Evolutionary conservation across 2,797 vertebrate species (phyloP).

Genomic region (Cryptoprocta ferox): DNA sequence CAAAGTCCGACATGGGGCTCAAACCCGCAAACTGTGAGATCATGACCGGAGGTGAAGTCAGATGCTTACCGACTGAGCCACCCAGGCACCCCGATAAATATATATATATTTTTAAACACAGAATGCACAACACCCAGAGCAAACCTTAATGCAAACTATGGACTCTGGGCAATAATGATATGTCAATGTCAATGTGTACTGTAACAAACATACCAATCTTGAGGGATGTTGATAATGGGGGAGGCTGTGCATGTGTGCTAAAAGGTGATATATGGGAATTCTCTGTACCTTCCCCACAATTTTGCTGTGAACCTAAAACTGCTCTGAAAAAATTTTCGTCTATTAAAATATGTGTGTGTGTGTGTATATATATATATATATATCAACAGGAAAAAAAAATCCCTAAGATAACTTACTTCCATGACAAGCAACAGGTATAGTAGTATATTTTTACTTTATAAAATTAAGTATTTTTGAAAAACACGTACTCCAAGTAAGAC

Average conservation of each 20-base stretch:
- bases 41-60: too few relatives aligned
- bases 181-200: background rate
- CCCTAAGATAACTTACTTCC: background rate
- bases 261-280: background rate
- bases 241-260: background rate
- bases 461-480: slow-evolving; percentile 57
- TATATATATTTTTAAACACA: background rate
- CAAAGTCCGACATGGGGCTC: too few relatives aligned
- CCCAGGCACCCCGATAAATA: too few relatives aligned
- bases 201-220: background rate
- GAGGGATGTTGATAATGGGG: background rate
- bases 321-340: background rate
- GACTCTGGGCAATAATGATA: background rate
- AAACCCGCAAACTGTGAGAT: too few relatives aligned
- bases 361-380: background rate
- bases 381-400: background rate
- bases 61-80: too few relatives aligned
- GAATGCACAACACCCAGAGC: background rate
- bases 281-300: background rate
- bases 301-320: slow-evolving; percentile 36
- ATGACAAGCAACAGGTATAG: slow-evolving; percentile 26
- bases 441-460: slow-evolving; percentile 52
- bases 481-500: slow-evolving; percentile 48
- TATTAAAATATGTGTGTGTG: background rate
- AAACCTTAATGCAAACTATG: background rate